Conservation (phyloP, 2,797 vertebrate genomes). For the Aplochiton taeniatus region DNA sequence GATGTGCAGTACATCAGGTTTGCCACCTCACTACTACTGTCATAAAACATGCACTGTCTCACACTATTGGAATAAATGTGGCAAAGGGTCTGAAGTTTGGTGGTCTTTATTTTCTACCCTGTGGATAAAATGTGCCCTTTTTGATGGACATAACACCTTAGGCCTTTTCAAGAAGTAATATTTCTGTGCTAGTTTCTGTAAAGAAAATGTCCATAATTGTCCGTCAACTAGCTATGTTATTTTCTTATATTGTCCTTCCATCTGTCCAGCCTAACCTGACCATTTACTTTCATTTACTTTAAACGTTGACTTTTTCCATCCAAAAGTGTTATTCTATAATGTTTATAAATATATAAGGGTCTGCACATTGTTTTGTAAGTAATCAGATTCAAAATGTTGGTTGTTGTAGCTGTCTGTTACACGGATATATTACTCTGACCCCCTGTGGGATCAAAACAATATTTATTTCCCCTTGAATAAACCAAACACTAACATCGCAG, state of each 20-base stretch:
- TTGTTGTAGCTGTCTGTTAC: too few species aligned
- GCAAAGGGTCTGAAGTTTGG: conserved; percentile 49
- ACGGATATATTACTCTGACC: not conserved
- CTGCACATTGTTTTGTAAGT: too few species aligned
- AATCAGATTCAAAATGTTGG: too few species aligned
- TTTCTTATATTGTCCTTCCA: conserved; percentile 56
- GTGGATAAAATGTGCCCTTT: too few species aligned
- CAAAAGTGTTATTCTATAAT: too few species aligned
- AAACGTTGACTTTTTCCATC: too few species aligned
- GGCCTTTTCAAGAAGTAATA: too few species aligned
- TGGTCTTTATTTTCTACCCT: conserved; percentile 1
- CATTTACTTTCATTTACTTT: too few species aligned
- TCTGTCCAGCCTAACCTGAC: not conserved
- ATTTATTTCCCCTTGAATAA: conserved; percentile 66
- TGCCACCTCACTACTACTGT: conserved; percentile 69
- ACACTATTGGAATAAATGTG: conserved; percentile 69
- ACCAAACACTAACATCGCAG: conserved; percentile 21
- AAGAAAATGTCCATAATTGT: not conserved
- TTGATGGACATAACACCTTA: too few species aligned
- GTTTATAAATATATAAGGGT: too few species aligned
- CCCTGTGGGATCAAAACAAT: conserved; percentile 43
- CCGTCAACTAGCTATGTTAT: too few species aligned
- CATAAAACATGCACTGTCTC: conserved; percentile 75
- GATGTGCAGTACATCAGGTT: conserved; percentile 41
- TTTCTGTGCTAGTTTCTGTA: too few species aligned